These are phyloP conservation scores for Ethmia dodecea DNA, from an alignment of 2,888 invertebrate species.

Conservation along the genomic window DNA sequence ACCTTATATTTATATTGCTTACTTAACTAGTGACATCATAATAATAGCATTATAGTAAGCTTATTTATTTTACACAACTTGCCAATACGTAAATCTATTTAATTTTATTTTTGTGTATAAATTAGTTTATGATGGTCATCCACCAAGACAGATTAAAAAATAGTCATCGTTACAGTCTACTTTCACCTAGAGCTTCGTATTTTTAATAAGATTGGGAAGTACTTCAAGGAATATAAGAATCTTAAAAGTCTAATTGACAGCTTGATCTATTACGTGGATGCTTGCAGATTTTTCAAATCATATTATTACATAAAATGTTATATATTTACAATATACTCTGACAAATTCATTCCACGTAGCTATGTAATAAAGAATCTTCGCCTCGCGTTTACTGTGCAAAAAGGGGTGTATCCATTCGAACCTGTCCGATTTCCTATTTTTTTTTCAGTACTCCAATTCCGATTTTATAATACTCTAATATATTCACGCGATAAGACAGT, in stretches of 20 bases:
- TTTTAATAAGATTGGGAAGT: constrained; percentile 41
- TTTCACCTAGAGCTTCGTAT: constrained; percentile 64
- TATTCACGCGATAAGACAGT: no score
- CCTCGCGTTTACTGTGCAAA: constrained; percentile 59
- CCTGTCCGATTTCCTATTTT: no score
- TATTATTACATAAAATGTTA: constrained; percentile 67
- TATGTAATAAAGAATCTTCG: constrained; percentile 51
- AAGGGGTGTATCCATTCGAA: no score
- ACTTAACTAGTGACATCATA: constrained; percentile 77
- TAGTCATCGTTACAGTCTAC: constrained; percentile 70
- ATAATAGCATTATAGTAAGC: constrained; percentile 75
- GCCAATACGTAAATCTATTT: constrained; percentile 72
- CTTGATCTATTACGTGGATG: constrained; percentile 69
- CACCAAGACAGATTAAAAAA: constrained; percentile 75
- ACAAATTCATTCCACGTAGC: constrained; percentile 62
- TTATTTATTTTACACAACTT: constrained; percentile 77
- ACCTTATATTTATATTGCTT: constrained; percentile 78
- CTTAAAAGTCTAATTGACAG: constrained; percentile 71
- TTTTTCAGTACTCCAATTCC: no score
- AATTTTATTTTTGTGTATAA: constrained; percentile 71
- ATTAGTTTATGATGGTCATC: constrained; percentile 75
- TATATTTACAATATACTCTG: constrained; percentile 73
- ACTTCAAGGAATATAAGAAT: constrained; percentile 72
- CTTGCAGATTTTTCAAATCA: constrained; percentile 63
- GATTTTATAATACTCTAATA: no score